Conservation (phyloP, 2,797 vertebrate genomes). For the Chiroxiphia lanceolata region DNA sequence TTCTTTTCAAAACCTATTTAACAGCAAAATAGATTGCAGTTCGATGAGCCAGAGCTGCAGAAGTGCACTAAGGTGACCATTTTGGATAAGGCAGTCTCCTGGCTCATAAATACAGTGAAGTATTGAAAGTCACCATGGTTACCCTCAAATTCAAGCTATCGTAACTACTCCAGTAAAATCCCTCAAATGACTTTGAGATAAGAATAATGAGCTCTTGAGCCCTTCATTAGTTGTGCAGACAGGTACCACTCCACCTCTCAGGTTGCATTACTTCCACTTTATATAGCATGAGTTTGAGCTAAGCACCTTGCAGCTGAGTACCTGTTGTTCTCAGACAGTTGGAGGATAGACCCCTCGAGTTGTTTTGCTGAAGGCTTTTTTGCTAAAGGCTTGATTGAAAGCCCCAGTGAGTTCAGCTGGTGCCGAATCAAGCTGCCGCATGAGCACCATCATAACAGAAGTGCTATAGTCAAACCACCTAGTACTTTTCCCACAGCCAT, state of each 20-base stretch:
- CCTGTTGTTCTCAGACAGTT: not conserved
- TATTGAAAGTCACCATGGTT: not conserved
- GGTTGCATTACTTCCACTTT: not conserved
- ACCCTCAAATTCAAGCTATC: not conserved
- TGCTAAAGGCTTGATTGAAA: not conserved
- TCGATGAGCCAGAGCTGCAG: not conserved
- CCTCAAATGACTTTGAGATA: not conserved
- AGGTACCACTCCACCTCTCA: not conserved
- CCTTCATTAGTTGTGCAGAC: not conserved
- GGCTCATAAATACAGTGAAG: not conserved
- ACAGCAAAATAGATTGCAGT: not conserved
- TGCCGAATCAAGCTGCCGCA: not conserved
- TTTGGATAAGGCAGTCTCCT: not conserved
- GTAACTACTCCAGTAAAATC: not conserved
- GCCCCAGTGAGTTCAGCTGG: not conserved
- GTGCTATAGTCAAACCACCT: not conserved
- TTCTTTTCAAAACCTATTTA: not conserved
- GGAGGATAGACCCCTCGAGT: not conserved
- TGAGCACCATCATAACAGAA: not conserved
- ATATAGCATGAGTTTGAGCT: not conserved
- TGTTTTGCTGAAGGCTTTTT: not conserved
- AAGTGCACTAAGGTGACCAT: not conserved
- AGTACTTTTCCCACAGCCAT: not conserved
- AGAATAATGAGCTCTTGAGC: not conserved
- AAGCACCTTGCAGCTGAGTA: not conserved